Conservation (phyloP, 1,140 invertebrate genomes). For the Drosophila sturtevanti region DNA sequence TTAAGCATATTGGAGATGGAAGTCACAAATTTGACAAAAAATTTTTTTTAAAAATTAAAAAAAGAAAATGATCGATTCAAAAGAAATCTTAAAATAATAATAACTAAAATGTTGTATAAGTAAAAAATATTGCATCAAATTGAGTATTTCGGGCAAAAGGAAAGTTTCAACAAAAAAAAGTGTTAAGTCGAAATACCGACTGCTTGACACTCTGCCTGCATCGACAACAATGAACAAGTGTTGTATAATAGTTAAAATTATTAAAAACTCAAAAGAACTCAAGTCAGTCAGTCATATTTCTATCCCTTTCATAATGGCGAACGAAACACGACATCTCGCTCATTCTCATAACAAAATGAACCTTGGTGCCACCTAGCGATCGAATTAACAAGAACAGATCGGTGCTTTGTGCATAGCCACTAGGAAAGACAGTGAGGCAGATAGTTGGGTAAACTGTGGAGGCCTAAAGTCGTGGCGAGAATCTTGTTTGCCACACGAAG, state of each 20-base stretch:
- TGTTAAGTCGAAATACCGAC: neutral
- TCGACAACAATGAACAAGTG: neutral
- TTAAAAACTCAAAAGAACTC: neutral
- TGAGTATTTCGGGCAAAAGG: neutral
- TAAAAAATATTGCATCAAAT: neutral
- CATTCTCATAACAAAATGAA: neutral
- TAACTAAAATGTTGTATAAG: neutral
- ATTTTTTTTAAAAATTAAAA: neutral
- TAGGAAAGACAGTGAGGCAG: too few relatives aligned
- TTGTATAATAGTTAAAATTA: neutral
- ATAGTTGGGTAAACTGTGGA: too few relatives aligned
- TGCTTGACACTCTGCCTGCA: neutral
- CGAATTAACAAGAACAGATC: neutral
- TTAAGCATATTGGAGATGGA: neutral
- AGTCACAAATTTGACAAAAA: neutral
- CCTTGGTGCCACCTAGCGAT: neutral
- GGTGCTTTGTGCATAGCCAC: neutral
- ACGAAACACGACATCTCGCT: neutral
- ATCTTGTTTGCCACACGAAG: too few relatives aligned
- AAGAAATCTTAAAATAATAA: neutral
- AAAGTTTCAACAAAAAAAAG: neutral
- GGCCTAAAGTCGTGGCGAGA: too few relatives aligned
- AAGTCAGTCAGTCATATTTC: neutral
- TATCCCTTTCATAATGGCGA: conserved; percentile 2
- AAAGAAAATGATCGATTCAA: neutral